Base-by-base conservation (phyloP, 2,113 vertebrate species). In the Promerops cafer region DNA sequence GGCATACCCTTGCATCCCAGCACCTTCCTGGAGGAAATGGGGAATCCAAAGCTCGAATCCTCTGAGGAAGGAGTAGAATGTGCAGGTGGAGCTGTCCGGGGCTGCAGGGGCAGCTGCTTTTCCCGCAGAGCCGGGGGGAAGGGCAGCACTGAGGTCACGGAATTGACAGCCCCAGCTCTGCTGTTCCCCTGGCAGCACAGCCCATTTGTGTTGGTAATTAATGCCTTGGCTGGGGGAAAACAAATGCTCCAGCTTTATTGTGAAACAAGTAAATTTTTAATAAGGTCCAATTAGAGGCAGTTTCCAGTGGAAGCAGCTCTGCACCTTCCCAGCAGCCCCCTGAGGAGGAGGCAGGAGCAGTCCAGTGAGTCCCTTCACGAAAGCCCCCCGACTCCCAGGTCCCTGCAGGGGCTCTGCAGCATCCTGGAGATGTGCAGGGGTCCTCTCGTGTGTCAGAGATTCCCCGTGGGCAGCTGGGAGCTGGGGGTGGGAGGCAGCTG, bases 201-300 rank as follows among this genome's bases (percentile, higher is more conserved):
- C 78, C 79, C 56, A 11, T 81, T 76, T 70, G 75, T 83, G 75
- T 33, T 54, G 64, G 54, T 94, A 96, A 97, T 96, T 95, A 90
- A 95, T 83, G 89, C 64, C 71, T 87, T 76, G 79, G 64, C 82
- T 91, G 57, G 87, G 33, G 89, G 49, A 95, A 94, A 90, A 75
- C 45, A 86, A 96, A 94, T 91, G 79, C 74, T 93, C 77, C n/a
- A 10, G 87, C 63, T 95, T 86, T 50, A 86, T 94, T 91, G 79
- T 61, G 56, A 94, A 96, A 93, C 84, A 95, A 75, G 85, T 92
- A 87, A 93, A 97, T 82, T 93, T 91, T 97, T 96, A 93, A 96
- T 95, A 83, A 94, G 87, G 69, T 39, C 76, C 94, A 93, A 90
- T 94, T 92, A 97, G 93, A 33, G 59, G 35, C 56, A 69, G 37